Evolutionary conservation across 1,140 invertebrate genomes (phyloP), one percentile per base, ranked within the genome.

Genomic region (Ylistrum balloti): DNA sequence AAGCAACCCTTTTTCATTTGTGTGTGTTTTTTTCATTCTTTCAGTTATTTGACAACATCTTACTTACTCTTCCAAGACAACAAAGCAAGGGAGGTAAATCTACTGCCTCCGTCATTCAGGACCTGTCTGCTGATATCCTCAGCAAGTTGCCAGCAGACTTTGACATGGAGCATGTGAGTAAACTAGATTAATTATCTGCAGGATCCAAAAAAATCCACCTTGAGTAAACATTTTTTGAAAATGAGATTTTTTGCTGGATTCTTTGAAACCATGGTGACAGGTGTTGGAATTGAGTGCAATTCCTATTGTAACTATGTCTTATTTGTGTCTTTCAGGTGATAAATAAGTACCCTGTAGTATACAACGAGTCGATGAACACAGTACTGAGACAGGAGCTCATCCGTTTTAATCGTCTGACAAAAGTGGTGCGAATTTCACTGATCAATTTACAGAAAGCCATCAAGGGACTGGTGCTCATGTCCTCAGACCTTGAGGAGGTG

Each of bases 41-140:
- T 87, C 95, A 98, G 97, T 95, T 99, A 34, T 97, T 99, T 89
- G 96, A 97, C 87, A 98, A 98, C 33, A 97, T 98, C 90, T 95
- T 98, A 89, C 95, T 98, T 38, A 98, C 98, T 0, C 98, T 98
- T 94, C 98, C 95, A 96, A 97, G 92, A 97, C 97, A 97, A 56
- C 96, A 96, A 17, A 96, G 95, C 90, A 97, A 96, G 87, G 94
- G 94, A 88, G 96, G 95, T 33, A 95, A 96, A 92, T 95, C 95
- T 38, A 94, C 96, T 35, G 95, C 93, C 1, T 94, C 95, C 22
- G 94, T 95, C 17, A 96, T 96, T 32, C 93, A 95, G 86, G 95
- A 96, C n/a, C 93, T 96, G 35, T 95, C 96, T 33, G 91, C 91
- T 86, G 96, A 96, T 89, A 96, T 96, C 88, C 94, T 96, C 32